Base-by-base conservation (phyloP, 2,797 vertebrate genomes). In the Labroides dimidiatus region DNA sequence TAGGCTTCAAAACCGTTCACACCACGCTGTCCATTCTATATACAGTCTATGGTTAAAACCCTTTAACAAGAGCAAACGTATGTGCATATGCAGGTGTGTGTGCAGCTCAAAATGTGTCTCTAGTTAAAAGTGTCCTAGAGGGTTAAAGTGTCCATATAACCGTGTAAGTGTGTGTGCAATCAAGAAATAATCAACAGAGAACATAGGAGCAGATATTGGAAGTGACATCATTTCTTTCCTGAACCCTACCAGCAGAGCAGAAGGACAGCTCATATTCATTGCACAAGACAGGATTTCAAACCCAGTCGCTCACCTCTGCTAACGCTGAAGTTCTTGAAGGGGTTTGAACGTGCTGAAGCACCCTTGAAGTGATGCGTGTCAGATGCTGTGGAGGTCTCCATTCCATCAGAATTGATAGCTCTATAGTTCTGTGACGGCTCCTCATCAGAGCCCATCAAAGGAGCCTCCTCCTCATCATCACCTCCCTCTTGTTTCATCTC, bases 221-320 rank as follows among this genome's bases (percentile, higher is more conserved):
- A 55, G 74, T 81, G 86, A 87, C 81, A 84, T 72, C 16, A 81
- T 67, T 51, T 80, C 63, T 68, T 74, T 39, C 77, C 77, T 63
- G 72, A 67, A 36, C 17, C 36, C 19, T 12, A 51, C 51, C 52
- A 53, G 68, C 0, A 36, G 45, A 37, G 49, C 23, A 33, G 61
- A 71, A 73, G 47, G 41, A 53, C 50, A 41, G 61, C 72, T 69
- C 69, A 78, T 59, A 54, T 14, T 80, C 69, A 81, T 79, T 60
- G 47, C 19, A 54, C 23, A 6, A 49, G 69, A 75, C 76, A 67
- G 56, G 33, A 47, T 43, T 48, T 74, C 69, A 56, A 53, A 75
- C 51, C 78, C 65, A 41, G 90, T 85, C 78, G 21, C 91, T 93
- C 77, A 96, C 95, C 95, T 81, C 79, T 85, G 65, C 90, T 82